Evolutionary conservation across 2,888 invertebrate genomes (phyloP).

Genomic region (Caenorhabditis drosophilae): DNA sequence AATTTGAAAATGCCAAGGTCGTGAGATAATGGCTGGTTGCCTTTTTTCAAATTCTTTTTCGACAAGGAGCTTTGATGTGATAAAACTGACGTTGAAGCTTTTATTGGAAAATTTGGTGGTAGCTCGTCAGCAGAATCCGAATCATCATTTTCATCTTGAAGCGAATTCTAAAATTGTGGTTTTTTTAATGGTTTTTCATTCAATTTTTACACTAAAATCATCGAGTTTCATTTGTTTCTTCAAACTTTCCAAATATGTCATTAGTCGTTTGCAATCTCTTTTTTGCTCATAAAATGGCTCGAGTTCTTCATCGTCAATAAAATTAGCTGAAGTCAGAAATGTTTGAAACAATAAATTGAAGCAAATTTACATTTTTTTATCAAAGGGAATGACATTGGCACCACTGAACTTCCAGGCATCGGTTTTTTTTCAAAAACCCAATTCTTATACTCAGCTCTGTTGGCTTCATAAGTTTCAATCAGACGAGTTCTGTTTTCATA

Average conservation of each 20-base stretch:
- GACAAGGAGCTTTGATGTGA: neutral
- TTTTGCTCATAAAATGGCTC: conserved; percentile 63
- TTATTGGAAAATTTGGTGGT: conserved; percentile 17
- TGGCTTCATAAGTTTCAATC: conserved; percentile 40
- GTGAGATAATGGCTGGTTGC: conserved; percentile 54
- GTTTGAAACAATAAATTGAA: neutral
- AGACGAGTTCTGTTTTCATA: conserved; percentile 25
- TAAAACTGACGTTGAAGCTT: neutral
- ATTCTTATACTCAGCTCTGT: conserved; percentile 37
- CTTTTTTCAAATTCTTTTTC: conserved; percentile 18
- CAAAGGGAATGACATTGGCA: conserved; percentile 30
- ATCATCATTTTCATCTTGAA: conserved; percentile 10
- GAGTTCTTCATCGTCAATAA: conserved; percentile 48
- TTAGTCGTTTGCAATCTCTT: conserved; percentile 50
- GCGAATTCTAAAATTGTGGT: neutral
- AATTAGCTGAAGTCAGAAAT: conserved; percentile 24
- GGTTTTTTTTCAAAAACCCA: conserved; percentile 39
- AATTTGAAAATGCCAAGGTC: conserved; percentile 52
- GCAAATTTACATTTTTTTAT: conserved; percentile 21
- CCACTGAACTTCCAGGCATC: conserved; percentile 7
- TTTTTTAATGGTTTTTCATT: neutral
- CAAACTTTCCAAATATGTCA: conserved; percentile 49
- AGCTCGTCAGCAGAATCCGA: conserved; percentile 42
- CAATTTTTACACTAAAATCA: neutral
- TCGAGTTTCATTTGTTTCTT: conserved; percentile 13